Percentiles rank a stretch among this genome's conserved stretches.
Evolutionary conservation across 1,140 invertebrate species (phyloP).

Genomic region (Tenebrio molitor): DNA sequence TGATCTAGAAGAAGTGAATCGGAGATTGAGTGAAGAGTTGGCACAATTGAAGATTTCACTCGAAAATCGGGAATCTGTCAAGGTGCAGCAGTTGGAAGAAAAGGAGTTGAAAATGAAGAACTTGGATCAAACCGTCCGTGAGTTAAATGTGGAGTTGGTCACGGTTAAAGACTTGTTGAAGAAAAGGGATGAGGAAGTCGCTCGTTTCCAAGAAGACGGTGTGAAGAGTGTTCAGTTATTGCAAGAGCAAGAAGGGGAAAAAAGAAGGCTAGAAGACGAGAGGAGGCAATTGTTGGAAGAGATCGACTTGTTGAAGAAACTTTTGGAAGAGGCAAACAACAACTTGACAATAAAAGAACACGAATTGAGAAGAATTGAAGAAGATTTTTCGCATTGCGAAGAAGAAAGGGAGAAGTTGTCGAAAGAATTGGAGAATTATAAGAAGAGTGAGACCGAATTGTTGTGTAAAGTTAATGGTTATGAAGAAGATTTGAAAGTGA

Average conservation of each 20-base stretch:
- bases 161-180: conserved; percentile 62
- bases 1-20: background rate
- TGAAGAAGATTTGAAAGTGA: background rate
- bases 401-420: background rate
- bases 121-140: conserved; percentile 64
- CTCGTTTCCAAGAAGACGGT: conserved; percentile 62
- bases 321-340: conserved; percentile 27
- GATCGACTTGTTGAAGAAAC: conserved; percentile 48
- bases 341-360: conserved; percentile 32
- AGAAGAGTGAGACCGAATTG: conserved; percentile 60
- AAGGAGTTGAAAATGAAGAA: conserved; percentile 66
- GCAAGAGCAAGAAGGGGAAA: conserved; percentile 45
- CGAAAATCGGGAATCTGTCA: too few species aligned
- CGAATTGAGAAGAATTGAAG: conserved; percentile 56
- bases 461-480: conserved; percentile 38
- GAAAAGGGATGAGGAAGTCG: conserved; percentile 47
- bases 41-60: too few species aligned
- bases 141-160: conserved; percentile 62
- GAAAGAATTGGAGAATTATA: background rate
- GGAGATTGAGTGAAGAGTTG: background rate
- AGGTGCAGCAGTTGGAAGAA: background rate
- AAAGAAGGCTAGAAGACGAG: conserved; percentile 64
- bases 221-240: background rate
- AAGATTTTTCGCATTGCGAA: conserved; percentile 47
- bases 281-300: conserved; percentile 61